phyloP scores from a whole-genome alignment of 2,888 invertebrate genomes.

The Dasypogon diadema region DNA sequence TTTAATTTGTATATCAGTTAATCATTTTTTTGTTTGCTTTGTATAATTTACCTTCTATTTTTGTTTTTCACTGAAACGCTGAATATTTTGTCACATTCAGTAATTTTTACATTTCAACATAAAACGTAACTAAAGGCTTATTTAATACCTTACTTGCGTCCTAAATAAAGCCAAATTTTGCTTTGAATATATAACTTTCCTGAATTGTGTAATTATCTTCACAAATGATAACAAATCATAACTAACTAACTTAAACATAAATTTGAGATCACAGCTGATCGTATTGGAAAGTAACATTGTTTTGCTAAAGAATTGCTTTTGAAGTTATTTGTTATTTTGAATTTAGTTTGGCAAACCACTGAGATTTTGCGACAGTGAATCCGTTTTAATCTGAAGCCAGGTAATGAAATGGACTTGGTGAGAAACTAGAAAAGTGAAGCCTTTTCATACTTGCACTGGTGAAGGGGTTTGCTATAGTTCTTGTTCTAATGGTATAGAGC shows the following conservation, averaged over 20 bases:
- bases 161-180: slow-evolving; percentile 18
- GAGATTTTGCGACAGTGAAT: too few relatives aligned
- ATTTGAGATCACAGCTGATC: slow-evolving; percentile 34
- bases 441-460: too few relatives aligned
- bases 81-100: neutral
- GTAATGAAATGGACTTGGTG: too few relatives aligned
- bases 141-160: slow-evolving; percentile 27
- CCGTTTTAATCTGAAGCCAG: too few relatives aligned
- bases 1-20: slow-evolving; percentile 18
- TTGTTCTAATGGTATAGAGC: too few relatives aligned
- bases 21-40: slow-evolving; percentile 12
- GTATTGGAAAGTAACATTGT: slow-evolving; percentile 8
- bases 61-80: neutral
- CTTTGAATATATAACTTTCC: slow-evolving; percentile 8
- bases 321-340: too few relatives aligned
- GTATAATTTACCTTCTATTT: slow-evolving; percentile 1
- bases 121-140: slow-evolving; percentile 26
- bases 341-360: too few relatives aligned
- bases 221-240: slow-evolving; percentile 23
- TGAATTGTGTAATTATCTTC: slow-evolving; percentile 3
- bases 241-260: slow-evolving; percentile 16
- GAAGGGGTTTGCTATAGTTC: too few relatives aligned
- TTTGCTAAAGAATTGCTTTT: slow-evolving; percentile 20
- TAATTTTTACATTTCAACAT: slow-evolving; percentile 32
- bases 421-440: too few relatives aligned